These are phyloP conservation scores for Avahi laniger DNA, from an alignment of 2,797 vertebrate genomes.

Conservation along the genomic window DNA sequence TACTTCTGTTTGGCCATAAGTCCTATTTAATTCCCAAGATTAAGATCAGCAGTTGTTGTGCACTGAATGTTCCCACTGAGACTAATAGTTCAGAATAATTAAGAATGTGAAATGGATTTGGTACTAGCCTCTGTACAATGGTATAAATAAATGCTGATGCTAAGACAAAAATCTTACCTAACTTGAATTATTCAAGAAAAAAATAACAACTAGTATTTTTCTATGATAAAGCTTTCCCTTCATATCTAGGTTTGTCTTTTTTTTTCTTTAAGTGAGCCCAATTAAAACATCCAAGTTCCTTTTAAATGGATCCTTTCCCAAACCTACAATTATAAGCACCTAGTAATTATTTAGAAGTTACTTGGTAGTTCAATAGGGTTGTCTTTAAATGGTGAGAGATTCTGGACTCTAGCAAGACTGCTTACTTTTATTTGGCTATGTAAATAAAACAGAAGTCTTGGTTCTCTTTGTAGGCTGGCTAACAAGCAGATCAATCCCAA, in stretches of 20 bases:
- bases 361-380: not conserved
- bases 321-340: slow-evolving; percentile 10
- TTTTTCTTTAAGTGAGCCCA: not conserved
- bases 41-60: slow-evolving; percentile 5
- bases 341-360: slow-evolving; percentile 21
- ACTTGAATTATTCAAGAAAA: slow-evolving; percentile 43
- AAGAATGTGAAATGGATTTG: slow-evolving; percentile 41
- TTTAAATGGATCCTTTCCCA: not conserved
- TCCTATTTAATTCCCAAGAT: slow-evolving; percentile 33
- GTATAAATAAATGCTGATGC: not conserved
- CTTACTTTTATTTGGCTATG: slow-evolving; percentile 43
- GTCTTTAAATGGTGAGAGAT: not conserved
- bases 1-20: not conserved
- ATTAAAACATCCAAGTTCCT: not conserved
- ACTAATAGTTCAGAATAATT: not conserved
- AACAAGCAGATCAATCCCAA: slow-evolving; percentile 15
- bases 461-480: slow-evolving; percentile 20
- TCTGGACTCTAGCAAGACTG: slow-evolving; percentile 13
- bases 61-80: slow-evolving; percentile 18
- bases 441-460: slow-evolving; percentile 30
- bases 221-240: not conserved
- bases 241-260: not conserved
- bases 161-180: slow-evolving; percentile 19
- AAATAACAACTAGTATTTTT: slow-evolving; percentile 25
- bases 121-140: not conserved